Evolutionary conservation across 92 coral and sea anemone genomes (phyloP).

Genomic region (Pocillopora grandis): DNA sequence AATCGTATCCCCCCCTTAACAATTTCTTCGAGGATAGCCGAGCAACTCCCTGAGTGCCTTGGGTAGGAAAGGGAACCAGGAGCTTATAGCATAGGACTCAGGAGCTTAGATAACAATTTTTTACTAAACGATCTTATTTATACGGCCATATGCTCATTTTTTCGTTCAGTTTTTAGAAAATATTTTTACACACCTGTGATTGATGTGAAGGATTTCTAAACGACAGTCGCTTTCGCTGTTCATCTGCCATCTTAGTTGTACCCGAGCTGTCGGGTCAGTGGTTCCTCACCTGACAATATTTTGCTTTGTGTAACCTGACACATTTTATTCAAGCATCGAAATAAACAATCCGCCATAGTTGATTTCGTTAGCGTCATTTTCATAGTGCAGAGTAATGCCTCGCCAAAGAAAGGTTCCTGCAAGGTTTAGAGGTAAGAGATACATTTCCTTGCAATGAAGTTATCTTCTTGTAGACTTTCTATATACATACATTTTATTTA

Average conservation of each 20-base stretch:
- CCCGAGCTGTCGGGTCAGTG: slow-evolving; percentile 18
- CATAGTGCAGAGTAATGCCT: slow-evolving; percentile 61
- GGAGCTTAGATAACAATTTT: too few species aligned
- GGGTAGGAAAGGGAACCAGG: too few species aligned
- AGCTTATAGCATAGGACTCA: too few species aligned
- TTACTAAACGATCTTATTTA: too few species aligned
- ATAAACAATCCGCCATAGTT: slow-evolving; percentile 57
- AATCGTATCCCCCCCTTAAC: too few species aligned
- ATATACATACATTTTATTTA: too few species aligned
- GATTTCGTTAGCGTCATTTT: slow-evolving; percentile 34
- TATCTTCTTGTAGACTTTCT: background rate
- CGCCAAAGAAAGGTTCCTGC: slow-evolving; percentile 87
- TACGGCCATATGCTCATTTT: too few species aligned
- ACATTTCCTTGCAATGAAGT: background rate
- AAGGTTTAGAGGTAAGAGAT: slow-evolving; percentile 65
- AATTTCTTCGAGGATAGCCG: too few species aligned
- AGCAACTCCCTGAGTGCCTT: too few species aligned
- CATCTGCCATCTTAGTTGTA: slow-evolving; percentile 62
- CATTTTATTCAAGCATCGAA: slow-evolving; percentile 6
- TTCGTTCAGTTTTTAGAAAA: background rate
- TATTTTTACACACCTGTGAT: slow-evolving; percentile 48
- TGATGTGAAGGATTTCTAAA: slow-evolving; percentile 48
- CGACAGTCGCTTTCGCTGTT: slow-evolving; percentile 40
- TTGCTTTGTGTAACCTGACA: background rate
- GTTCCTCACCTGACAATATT: background rate